These are phyloP conservation scores for Oscheius onirici DNA, from an alignment of 2,888 invertebrate genomes.

Conservation along the genomic window DNA sequence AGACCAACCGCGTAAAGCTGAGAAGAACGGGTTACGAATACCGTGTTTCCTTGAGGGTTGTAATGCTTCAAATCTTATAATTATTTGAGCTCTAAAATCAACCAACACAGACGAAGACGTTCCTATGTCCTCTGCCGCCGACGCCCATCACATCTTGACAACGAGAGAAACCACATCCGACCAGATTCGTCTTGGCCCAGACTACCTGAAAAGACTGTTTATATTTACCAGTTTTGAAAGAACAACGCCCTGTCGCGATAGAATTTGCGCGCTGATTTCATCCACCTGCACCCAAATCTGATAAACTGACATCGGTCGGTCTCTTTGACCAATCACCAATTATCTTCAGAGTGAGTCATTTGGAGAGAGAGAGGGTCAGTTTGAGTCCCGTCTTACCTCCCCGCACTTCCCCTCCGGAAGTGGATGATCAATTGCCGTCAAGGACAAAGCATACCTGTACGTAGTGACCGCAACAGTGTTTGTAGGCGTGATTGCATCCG, in stretches of 20 bases:
- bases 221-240: not conserved
- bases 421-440: constrained; percentile 12
- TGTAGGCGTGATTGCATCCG: constrained; percentile 70
- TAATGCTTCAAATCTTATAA: constrained; percentile 54
- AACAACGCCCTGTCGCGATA: not conserved
- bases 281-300: too few species aligned
- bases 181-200: constrained; percentile 85
- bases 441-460: constrained; percentile 64
- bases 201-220: constrained; percentile 78
- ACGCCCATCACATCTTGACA: constrained; percentile 81
- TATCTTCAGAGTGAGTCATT: too few species aligned
- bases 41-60: constrained; percentile 71
- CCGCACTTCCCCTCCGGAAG: constrained; percentile 4
- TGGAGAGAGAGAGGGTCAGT: too few species aligned
- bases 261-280: not conserved
- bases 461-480: constrained; percentile 72
- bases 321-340: too few species aligned
- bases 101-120: constrained; percentile 68
- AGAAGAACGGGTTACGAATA: constrained; percentile 66
- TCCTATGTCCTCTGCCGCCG: constrained; percentile 61
- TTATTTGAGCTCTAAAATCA: too few species aligned
- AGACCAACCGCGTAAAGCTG: constrained; percentile 68
- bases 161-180: constrained; percentile 88
- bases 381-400: not conserved
- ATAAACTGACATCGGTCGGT: too few species aligned